A percentile compares a stretch with the other conserved stretches of the same genome.
phyloP scores from a whole-genome alignment of 2,113 vertebrate genomes.

The Brachypteracias leptosomus region DNA sequence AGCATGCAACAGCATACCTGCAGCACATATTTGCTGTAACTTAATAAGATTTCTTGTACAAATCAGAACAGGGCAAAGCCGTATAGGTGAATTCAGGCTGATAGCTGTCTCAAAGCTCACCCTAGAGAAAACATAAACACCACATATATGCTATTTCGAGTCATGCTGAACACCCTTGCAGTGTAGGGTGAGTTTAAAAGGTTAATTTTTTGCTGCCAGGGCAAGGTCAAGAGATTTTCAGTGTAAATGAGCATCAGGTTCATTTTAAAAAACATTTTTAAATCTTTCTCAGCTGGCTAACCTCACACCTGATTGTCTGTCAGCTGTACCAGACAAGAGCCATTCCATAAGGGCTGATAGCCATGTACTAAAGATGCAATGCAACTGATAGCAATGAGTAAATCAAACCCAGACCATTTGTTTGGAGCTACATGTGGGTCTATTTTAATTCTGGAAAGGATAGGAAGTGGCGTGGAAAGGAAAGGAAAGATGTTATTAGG shows the following conservation, averaged over 20 bases:
- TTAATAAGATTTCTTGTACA: not conserved
- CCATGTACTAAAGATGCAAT: not conserved
- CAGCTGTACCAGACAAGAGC: not conserved
- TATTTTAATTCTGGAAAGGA: not conserved
- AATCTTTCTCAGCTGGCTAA: not conserved
- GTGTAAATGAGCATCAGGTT: not conserved
- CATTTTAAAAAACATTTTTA: not conserved
- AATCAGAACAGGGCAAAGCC: not conserved
- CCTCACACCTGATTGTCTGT: not conserved
- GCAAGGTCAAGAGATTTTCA: not conserved
- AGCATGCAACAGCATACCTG: not conserved
- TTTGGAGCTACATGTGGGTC: not conserved
- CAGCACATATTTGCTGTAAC: not conserved
- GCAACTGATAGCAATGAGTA: not conserved
- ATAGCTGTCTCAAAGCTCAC: not conserved
- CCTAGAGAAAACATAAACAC: not conserved
- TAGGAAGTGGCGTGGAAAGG: not conserved
- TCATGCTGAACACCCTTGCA: not conserved
- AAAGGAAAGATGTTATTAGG: fast-evolving
- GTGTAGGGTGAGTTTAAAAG: not conserved
- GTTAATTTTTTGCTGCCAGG: not conserved
- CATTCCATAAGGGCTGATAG: not conserved
- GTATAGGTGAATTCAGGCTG: not conserved
- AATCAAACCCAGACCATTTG: not conserved
- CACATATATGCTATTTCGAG: not conserved